These are phyloP conservation scores for Bombus ignitus DNA, from an alignment of 1,140 invertebrate species.

Conservation along the genomic window DNA sequence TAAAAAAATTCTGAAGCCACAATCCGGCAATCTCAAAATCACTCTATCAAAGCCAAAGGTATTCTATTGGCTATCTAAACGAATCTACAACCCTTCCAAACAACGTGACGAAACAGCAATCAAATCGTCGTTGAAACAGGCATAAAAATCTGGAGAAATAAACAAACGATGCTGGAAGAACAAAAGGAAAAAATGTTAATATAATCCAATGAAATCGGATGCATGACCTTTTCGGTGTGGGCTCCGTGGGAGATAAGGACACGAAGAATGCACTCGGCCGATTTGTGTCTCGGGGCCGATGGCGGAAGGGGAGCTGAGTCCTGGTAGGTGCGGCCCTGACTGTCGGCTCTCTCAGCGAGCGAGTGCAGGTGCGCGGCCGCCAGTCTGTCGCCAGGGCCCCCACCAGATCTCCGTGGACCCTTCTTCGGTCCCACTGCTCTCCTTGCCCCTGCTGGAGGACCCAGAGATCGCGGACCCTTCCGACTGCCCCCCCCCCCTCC, in stretches of 20 bases:
- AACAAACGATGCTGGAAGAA: no score
- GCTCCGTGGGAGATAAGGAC: constrained; percentile 61
- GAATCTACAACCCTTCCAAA: not conserved
- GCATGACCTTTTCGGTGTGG: constrained; percentile 45
- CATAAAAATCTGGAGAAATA: not conserved
- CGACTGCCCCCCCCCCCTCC: not conserved
- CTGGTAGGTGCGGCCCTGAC: constrained; percentile 72
- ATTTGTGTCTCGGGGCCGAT: constrained; percentile 48
- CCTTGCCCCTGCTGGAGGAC: constrained; percentile 31
- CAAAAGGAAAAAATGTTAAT: not conserved
- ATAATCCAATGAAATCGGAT: constrained; percentile 11
- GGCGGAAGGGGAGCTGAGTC: constrained; percentile 60
- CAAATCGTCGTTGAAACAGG: not conserved
- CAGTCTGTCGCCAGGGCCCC: constrained; percentile 81
- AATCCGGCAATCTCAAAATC: no score
- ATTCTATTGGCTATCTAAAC: no score
- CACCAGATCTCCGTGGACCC: constrained; percentile 37
- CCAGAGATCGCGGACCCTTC: constrained; percentile 57
- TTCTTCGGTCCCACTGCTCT: constrained; percentile 41
- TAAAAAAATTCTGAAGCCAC: no score
- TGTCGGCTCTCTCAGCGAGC: constrained; percentile 69
- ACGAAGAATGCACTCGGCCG: constrained; percentile 61
- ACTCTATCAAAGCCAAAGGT: no score
- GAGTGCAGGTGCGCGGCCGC: constrained; percentile 80
- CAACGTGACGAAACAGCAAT: not conserved